phyloP scores from a whole-genome alignment of 2,113 vertebrate genomes.

The Pyrgilauda ruficollis region DNA sequence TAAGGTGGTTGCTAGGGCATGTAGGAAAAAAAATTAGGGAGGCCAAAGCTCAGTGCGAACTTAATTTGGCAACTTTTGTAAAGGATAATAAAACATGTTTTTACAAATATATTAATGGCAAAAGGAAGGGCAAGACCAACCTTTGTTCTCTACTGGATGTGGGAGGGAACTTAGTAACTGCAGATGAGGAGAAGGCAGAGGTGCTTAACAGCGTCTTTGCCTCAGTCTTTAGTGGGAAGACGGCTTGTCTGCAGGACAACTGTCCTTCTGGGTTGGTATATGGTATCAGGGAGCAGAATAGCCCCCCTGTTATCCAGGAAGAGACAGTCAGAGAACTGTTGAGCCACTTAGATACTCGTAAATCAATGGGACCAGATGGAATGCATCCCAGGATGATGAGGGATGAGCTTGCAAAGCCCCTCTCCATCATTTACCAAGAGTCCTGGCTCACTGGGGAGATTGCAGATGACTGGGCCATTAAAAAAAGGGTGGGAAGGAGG shows the following conservation, averaged over 20 bases:
- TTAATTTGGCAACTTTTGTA: neutral
- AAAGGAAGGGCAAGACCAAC: neutral
- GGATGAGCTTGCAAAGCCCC: fast-evolving
- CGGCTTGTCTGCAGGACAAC: neutral
- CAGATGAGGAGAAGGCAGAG: neutral
- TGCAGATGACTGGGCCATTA: neutral
- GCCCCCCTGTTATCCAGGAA: neutral
- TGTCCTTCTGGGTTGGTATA: neutral
- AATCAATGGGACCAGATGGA: neutral
- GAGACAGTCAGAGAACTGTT: no score
- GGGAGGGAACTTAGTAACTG: neutral
- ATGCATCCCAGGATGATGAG: neutral
- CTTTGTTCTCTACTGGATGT: neutral
- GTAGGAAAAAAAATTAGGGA: neutral
- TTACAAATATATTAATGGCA: neutral
- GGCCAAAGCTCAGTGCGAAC: neutral
- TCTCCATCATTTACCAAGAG: neutral
- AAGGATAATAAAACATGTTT: no score
- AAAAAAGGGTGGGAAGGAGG: neutral
- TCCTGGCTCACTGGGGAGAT: neutral
- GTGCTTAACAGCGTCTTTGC: neutral
- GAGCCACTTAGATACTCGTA: neutral
- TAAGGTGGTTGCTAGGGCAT: neutral
- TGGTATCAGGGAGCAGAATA: neutral
- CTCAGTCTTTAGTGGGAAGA: neutral